These are phyloP conservation scores for Fregetta grallaria DNA, from an alignment of 2,113 vertebrate species.

Conservation along the genomic window DNA sequence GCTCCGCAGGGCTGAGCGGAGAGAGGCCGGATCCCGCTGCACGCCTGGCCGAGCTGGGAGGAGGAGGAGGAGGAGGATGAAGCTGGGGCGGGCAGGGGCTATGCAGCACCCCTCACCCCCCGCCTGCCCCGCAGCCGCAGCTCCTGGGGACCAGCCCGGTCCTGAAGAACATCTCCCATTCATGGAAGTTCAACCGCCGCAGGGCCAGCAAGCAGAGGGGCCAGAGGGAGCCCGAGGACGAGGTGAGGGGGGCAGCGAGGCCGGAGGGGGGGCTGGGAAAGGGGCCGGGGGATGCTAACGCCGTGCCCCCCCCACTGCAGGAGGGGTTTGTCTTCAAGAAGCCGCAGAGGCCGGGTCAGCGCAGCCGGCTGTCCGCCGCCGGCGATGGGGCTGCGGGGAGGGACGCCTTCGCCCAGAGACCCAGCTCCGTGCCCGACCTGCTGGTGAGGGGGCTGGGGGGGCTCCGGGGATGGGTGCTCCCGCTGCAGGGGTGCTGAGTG, in stretches of 20 bases:
- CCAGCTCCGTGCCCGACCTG: slow-evolving; percentile 83
- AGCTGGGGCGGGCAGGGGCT: neutral
- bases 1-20: neutral
- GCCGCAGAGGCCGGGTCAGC: slow-evolving; percentile 71
- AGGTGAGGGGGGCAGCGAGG: slow-evolving; percentile 54
- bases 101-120: neutral
- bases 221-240: slow-evolving; percentile 75
- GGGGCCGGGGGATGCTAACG: neutral
- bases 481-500: neutral
- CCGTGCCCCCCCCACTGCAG: slow-evolving; percentile 31
- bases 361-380: slow-evolving; percentile 44
- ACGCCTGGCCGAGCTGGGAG: neutral
- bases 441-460: slow-evolving; percentile 71
- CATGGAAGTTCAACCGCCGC: slow-evolving; percentile 62
- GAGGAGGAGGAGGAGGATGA: neutral
- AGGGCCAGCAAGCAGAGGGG: neutral
- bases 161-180: slow-evolving; percentile 74
- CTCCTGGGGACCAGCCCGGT: slow-evolving; percentile 79
- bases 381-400: slow-evolving; percentile 41
- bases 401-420: slow-evolving; percentile 77
- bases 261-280: neutral
- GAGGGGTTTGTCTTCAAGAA: slow-evolving; percentile 87
- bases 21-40: too few relatives aligned
- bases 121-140: slow-evolving; percentile 61
- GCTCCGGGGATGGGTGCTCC: neutral